phyloP scores from a whole-genome alignment of 1,140 invertebrate species.

The Macrosteles quadrilineatus region DNA sequence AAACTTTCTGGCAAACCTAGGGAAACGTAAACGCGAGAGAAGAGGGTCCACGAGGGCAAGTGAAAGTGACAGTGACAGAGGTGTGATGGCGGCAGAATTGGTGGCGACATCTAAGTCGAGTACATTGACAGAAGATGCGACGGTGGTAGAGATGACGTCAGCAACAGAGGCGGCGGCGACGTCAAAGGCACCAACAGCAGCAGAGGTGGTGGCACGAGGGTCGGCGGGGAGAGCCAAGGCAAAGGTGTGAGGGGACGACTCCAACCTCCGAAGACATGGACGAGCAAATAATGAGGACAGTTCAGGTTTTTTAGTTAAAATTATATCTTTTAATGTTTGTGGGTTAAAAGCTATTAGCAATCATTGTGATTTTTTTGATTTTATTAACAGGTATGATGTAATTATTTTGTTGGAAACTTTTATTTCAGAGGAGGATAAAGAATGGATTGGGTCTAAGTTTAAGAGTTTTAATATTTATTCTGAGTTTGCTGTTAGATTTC shows the following conservation, averaged over 20 bases:
- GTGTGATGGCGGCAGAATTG: neutral
- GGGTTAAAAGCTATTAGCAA: neutral
- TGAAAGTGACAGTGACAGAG: neutral
- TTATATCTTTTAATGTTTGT: conserved; percentile 5
- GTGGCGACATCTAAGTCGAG: neutral
- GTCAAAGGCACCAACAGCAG: too few species aligned
- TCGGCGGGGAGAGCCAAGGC: neutral
- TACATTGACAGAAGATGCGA: neutral
- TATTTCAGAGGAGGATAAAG: neutral
- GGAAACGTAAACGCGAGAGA: neutral
- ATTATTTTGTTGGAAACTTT: conserved; percentile 8
- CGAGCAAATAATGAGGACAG: neutral
- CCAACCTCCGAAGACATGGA: neutral
- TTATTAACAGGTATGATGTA: neutral
- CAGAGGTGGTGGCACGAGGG: neutral
- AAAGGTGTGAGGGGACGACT: neutral
- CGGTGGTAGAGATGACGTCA: neutral
- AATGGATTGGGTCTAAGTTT: neutral
- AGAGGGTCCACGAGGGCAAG: neutral
- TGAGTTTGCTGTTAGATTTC: neutral
- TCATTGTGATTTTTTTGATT: neutral
- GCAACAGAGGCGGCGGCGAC: too few species aligned
- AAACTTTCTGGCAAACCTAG: neutral
- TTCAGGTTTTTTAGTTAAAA: neutral
- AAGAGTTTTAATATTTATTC: neutral